Percentiles rank a stretch among this genome's conserved stretches.
Conservation (phyloP, 2,113 vertebrate genomes). For the Haliaeetus leucogaster region DNA sequence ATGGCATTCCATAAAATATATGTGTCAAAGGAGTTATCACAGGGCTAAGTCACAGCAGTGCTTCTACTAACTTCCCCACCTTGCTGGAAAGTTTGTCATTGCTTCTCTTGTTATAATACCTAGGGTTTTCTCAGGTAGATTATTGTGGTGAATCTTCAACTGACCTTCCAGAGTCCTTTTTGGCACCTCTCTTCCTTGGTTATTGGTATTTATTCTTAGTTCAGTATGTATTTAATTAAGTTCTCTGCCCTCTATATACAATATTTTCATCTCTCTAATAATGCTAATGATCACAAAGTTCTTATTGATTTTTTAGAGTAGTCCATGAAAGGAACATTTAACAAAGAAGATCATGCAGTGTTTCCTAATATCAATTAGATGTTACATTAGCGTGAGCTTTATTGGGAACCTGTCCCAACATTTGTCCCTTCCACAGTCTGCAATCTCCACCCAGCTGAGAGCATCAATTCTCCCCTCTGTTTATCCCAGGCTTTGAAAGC, state of each 20-base stretch:
- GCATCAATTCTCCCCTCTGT: not conserved
- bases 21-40: not conserved
- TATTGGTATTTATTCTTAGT: not conserved
- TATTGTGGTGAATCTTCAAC: not conserved
- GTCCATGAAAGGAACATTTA: not conserved
- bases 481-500: not conserved
- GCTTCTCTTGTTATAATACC: not conserved
- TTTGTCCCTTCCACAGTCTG: not conserved
- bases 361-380: not conserved
- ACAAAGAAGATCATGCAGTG: not conserved
- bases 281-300: not conserved
- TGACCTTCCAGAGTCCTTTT: not conserved
- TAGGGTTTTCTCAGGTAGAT: not conserved
- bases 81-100: not conserved
- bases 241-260: not conserved
- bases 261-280: not conserved
- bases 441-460: not conserved
- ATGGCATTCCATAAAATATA: not conserved
- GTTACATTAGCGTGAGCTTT: not conserved
- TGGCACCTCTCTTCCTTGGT: not conserved
- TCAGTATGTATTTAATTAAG: not conserved
- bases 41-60: not conserved
- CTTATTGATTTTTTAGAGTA: not conserved
- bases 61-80: not conserved
- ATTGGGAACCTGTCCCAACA: not conserved